Base-by-base conservation (phyloP, 2,797 vertebrate species). In the Enteromius anoplus region DNA sequence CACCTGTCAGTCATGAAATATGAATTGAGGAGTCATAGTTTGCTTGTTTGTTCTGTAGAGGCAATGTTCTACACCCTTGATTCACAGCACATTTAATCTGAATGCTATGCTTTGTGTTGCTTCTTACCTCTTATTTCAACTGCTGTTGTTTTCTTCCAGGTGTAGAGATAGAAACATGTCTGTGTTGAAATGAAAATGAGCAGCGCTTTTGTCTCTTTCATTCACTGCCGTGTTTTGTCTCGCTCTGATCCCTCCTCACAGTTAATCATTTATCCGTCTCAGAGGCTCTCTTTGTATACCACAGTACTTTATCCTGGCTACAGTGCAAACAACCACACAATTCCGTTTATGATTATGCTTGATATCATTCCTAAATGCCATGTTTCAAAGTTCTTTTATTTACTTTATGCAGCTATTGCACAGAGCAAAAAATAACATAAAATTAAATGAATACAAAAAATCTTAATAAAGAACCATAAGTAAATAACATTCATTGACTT, bases 181-280 rank as follows among this genome's bases (percentile, higher is more conserved):
- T 55, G n/a, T 65, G 26, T 66, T 81, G 51, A 29, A 12, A 3
- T 40, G 53, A 49, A 62, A 69, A 66, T 17, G 29, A 23, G 42
- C 65, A 21, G 11, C 1, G 68, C 26, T 53, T 72, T 19, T 58
- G 53, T 58, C 21, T 32, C 32, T 60, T 70, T 55, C 75, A 29
- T 64, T 42, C 12, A 15, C 77, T 80, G 68, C 34, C 4, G 68
- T 81, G 51, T 77, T 70, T 84, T 69, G 80, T 81, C 58, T 77
- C 62, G 3, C 70, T 72, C 73, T 19, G 75, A 73, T 62, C 70
- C 58, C 69, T 78, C 70, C 73, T 82, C 81, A 70, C 40, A 80
- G 92, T 94, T 94, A 94, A 94, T 82, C 85, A 94, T 94, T 94
- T 87, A 93, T 89, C 64, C 3, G 23, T 64, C 75, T 68, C 60